A percentile compares a stretch with the other conserved stretches of the same genome.
These are phyloP conservation scores for Erynnis tages DNA, from an alignment of 2,888 invertebrate genomes.

Conservation along the genomic window DNA sequence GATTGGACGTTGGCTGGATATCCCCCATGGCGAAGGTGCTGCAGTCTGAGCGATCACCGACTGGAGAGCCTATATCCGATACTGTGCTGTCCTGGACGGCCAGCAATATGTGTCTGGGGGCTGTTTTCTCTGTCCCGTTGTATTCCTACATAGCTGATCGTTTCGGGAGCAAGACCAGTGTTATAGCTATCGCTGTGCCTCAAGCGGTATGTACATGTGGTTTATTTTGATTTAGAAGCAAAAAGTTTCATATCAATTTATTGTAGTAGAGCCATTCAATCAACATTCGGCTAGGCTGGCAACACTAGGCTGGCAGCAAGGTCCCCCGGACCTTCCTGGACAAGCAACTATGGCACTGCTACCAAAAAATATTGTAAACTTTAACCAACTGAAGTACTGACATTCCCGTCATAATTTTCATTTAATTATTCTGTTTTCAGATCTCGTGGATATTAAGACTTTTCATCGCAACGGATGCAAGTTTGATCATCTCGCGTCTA, in stretches of 20 bases:
- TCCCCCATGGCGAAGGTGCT: conserved; percentile 57
- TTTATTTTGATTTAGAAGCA: background rate
- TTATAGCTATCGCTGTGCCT: conserved; percentile 65
- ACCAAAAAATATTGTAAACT: background rate
- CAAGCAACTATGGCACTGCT: background rate
- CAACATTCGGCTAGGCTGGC: too few species aligned
- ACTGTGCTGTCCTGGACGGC: conserved; percentile 68
- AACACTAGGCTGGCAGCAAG: too few species aligned
- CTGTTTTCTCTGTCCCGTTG: conserved; percentile 53
- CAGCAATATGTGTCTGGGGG: conserved; percentile 57
- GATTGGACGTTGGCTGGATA: conserved; percentile 62
- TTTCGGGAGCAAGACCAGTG: conserved; percentile 63
- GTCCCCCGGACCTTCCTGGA: too few species aligned
- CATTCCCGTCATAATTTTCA: too few species aligned
- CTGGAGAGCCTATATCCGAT: conserved; percentile 55
- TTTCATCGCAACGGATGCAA: conserved; percentile 39
- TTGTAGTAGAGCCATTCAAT: too few species aligned
- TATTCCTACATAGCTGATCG: conserved; percentile 64
- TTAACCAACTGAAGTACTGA: too few species aligned
- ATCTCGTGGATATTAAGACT: conserved; percentile 57
- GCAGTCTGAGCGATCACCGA: conserved; percentile 47
- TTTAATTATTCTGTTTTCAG: conserved; percentile 40
- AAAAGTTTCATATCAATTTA: too few species aligned
- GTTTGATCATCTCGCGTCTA: conserved; percentile 49
- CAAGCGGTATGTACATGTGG: conserved; percentile 51